phyloP scores from a whole-genome alignment of 1,140 invertebrate genomes.

The Lysiphlebus fabarum region DNA sequence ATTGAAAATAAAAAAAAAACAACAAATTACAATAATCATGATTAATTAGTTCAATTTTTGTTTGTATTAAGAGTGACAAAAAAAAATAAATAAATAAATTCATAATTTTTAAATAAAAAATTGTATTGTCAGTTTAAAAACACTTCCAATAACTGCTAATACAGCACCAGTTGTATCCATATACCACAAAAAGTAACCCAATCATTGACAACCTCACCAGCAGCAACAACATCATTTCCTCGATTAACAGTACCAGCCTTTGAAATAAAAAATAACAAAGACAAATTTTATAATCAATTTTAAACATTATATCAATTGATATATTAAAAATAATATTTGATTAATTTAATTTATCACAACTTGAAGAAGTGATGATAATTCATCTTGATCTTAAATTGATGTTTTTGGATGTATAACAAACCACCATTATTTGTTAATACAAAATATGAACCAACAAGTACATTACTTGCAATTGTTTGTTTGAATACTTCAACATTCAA shows the following conservation, averaged over 20 bases:
- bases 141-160: constrained; percentile 93
- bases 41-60: too few species aligned
- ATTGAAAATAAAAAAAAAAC: too few species aligned
- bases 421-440: constrained; percentile 95
- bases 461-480: constrained; percentile 91
- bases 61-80: too few species aligned
- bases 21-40: too few species aligned
- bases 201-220: constrained; percentile 96
- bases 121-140: constrained; percentile 87
- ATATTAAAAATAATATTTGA: not conserved
- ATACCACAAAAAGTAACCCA: constrained; percentile 96
- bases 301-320: constrained; percentile 10
- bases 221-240: constrained; percentile 93
- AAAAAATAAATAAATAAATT: too few species aligned
- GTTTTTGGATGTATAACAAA: constrained; percentile 95
- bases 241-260: constrained; percentile 95
- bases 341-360: constrained; percentile 72
- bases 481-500: constrained; percentile 96
- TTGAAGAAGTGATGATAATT: constrained; percentile 95
- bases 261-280: constrained; percentile 34
- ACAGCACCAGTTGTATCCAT: constrained; percentile 98
- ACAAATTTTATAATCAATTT: constrained; percentile 14
- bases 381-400: constrained; percentile 89
- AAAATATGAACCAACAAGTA: constrained; percentile 93
- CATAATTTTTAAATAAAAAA: too few species aligned